Evolutionary conservation across 1,140 invertebrate genomes (phyloP), one percentile per base, ranked within the genome.

Genomic region (Ooceraea biroi): DNA sequence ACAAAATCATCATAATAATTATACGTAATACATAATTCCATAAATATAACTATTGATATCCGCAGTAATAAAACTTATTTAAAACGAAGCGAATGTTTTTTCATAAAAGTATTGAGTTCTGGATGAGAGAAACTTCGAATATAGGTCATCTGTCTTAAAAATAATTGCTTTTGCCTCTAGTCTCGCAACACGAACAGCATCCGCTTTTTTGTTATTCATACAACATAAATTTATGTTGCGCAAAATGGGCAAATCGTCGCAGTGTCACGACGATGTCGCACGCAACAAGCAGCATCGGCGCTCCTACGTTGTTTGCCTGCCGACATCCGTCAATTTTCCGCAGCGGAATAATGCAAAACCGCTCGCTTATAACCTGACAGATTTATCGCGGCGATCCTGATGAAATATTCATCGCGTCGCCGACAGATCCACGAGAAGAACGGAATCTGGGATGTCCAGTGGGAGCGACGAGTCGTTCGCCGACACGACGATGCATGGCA

Each of bases 221-320:
- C 22, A 14, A 44, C 27, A 46, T 50, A 57, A 78, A 27, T 52
- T 27, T 41, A 84, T 65, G 36, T 61, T 48, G 50, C 85, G 58
- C 11, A 63, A 87, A 8, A 82, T 58, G 25, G 65, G 77, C 12
- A 84, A 1, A 7, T 99, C 4, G 98, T 99, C 22, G 96, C 95
- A 93, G n/a, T 30, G 41, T 3, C 30, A 36, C 60, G 60, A 4
- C 14, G 25, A 12, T 22, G 48, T 48, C 61, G 61, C 61, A 19
- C 19, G 63, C 36, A 17, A 44, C 30, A 55, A 44, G 69, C 52
- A 55, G 48, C 63, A n/a, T n/a, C n/a, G 36, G 65, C 76, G 76
- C 65, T 80, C 12, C 41, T 71, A 80, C 76, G 65, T 71, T 80
- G 76, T 80, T 80, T 69, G 65, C 14, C 50, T 71, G n/a, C 19